Percentiles rank a stretch among this genome's conserved stretches.
These are phyloP conservation scores for Rhopalosiphum nymphaeae DNA, from an alignment of 2,888 invertebrate species.

Conservation along the genomic window DNA sequence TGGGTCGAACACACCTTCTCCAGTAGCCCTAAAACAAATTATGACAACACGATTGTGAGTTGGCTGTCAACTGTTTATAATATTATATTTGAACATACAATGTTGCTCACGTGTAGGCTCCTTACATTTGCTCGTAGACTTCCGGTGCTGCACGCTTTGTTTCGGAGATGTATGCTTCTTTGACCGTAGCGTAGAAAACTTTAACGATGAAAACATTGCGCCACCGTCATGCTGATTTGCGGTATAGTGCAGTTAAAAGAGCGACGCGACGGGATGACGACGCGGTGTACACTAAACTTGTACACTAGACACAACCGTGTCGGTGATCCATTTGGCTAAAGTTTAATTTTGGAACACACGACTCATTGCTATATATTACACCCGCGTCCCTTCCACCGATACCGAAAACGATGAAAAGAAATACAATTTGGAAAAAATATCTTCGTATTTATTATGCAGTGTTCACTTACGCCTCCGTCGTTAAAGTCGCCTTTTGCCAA, in stretches of 20 bases:
- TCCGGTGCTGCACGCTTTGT: conserved; percentile 56
- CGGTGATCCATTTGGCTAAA: conserved; percentile 48
- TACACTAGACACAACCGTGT: not conserved
- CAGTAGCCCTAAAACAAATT: conserved; percentile 35
- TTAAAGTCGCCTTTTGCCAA: conserved; percentile 56
- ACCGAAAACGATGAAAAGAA: not conserved
- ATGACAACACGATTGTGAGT: not conserved
- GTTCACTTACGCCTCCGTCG: conserved; percentile 2
- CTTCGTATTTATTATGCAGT: not conserved
- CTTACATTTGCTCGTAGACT: conserved; percentile 66
- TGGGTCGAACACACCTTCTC: conserved; percentile 60
- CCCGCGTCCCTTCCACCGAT: not conserved
- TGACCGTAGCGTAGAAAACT: conserved; percentile 67
- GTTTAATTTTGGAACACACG: conserved; percentile 63
- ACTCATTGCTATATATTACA: not conserved
- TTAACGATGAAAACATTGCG: conserved; percentile 68
- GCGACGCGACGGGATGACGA: conserved; percentile 1
- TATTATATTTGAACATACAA: not conserved
- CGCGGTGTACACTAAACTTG: not conserved
- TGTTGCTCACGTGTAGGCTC: not conserved
- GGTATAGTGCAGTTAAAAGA: not conserved
- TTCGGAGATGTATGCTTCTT: conserved; percentile 60
- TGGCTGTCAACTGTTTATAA: not conserved
- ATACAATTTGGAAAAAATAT: not conserved
- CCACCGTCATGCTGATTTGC: conserved; percentile 37